phyloP scores from a whole-genome alignment of 2,888 invertebrate species.

The Fragum whitleyi region DNA sequence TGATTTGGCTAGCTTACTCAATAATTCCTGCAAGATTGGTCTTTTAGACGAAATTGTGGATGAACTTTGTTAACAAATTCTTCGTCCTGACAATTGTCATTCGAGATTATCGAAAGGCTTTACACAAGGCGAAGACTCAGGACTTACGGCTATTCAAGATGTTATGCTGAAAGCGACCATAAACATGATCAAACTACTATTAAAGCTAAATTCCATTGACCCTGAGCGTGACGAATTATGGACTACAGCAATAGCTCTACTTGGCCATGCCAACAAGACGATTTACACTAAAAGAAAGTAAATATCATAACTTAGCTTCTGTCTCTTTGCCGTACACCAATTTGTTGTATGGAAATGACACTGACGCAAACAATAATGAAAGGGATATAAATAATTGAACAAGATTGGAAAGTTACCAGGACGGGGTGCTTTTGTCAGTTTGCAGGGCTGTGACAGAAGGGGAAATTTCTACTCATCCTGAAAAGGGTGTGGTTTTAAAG shows the following conservation, averaged over 20 bases:
- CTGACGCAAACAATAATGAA: slow-evolving; percentile 35
- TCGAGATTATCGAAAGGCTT: too few relatives aligned
- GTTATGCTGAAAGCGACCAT: slow-evolving; percentile 25
- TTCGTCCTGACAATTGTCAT: slow-evolving; percentile 21
- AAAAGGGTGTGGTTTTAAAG: too few relatives aligned
- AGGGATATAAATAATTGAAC: slow-evolving; percentile 41
- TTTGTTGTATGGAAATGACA: slow-evolving; percentile 40
- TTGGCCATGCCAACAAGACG: slow-evolving; percentile 36
- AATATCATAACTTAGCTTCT: slow-evolving; percentile 42
- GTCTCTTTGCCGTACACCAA: slow-evolving; percentile 39
- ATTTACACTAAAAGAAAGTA: slow-evolving; percentile 35
- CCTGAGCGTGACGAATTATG: neutral
- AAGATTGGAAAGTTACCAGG: slow-evolving; percentile 18
- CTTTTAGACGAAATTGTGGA: slow-evolving; percentile 15
- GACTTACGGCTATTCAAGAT: slow-evolving; percentile 12
- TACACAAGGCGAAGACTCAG: slow-evolving; percentile 35
- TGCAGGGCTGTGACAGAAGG: neutral
- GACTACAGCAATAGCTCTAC: slow-evolving; percentile 13
- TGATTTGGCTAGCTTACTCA: slow-evolving; percentile 21
- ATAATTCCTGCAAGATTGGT: slow-evolving; percentile 27
- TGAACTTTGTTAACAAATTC: slow-evolving; percentile 10
- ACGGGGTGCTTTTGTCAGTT: slow-evolving; percentile 22
- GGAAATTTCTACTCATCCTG: neutral
- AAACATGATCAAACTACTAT: slow-evolving; percentile 25
- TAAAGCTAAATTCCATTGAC: neutral